These are phyloP conservation scores for Morpho deidamia DNA, from an alignment of 2,888 invertebrate species.

Conservation along the genomic window DNA sequence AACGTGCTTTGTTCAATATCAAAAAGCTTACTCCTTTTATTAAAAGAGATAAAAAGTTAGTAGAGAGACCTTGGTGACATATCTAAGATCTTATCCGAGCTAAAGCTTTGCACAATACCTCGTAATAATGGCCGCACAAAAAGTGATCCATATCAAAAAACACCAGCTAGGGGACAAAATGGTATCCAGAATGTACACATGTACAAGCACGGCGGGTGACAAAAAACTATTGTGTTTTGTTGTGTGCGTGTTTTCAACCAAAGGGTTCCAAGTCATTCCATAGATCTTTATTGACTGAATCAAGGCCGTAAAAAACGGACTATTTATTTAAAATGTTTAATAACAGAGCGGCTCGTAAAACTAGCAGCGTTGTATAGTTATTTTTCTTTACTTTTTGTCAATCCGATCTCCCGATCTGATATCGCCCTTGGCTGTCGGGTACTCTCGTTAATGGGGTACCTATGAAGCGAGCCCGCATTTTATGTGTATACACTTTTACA, in stretches of 20 bases:
- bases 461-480: conserved; percentile 73
- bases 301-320: conserved; percentile 56
- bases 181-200: conserved; percentile 51
- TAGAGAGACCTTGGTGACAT: conserved; percentile 65
- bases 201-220: conserved; percentile 42
- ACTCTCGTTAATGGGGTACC: conserved; percentile 75
- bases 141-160: conserved; percentile 73
- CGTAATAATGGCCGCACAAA: conserved; percentile 70
- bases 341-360: conserved; percentile 71
- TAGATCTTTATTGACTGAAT: conserved; percentile 59
- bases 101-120: conserved; percentile 71
- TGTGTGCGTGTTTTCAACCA: conserved; percentile 52
- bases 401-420: conserved; percentile 70
- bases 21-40: conserved; percentile 64
- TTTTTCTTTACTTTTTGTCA: conserved; percentile 66
- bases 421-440: conserved; percentile 62
- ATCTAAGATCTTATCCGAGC: conserved; percentile 72
- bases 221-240: conserved; percentile 50
- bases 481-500: conserved; percentile 58
- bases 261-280: conserved; percentile 59
- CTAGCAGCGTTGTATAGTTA: conserved; percentile 46
- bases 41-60: conserved; percentile 47
- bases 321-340: conserved; percentile 73
- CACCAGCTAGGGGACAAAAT: conserved; percentile 66
- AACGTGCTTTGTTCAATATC: conserved; percentile 44